Evolutionary conservation across 1,140 invertebrate species (phyloP).

Genomic region (Formica selysi): DNA sequence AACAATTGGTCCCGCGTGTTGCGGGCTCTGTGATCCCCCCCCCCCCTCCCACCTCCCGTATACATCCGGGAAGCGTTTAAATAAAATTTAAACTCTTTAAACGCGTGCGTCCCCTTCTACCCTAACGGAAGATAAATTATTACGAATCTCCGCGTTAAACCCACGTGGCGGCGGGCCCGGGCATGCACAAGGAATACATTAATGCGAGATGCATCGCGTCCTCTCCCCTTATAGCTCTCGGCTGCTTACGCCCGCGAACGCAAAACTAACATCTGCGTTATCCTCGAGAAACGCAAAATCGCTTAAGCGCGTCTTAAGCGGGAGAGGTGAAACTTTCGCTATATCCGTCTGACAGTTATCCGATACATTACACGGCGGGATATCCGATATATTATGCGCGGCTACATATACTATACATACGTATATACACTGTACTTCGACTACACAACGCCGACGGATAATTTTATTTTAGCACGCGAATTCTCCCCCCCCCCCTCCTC

Average conservation of each 20-base stretch:
- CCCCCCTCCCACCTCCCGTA: too few relatives aligned
- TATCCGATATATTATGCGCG: conserved; percentile 65
- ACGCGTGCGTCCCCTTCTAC: background rate
- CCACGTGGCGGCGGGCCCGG: conserved; percentile 44
- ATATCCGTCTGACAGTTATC: conserved; percentile 71
- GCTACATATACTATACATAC: conserved; percentile 35
- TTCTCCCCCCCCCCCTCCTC: conserved; percentile 32
- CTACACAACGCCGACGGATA: conserved; percentile 62
- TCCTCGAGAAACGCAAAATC: conserved; percentile 62
- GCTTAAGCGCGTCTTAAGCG: conserved; percentile 60
- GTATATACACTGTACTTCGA: conserved; percentile 34
- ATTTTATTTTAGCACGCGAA: conserved; percentile 73
- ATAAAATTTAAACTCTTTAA: conserved; percentile 20
- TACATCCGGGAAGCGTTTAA: background rate
- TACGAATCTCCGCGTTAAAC: conserved; percentile 53
- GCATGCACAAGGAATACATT: conserved; percentile 61
- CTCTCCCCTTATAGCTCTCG: background rate
- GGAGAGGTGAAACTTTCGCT: conserved; percentile 58
- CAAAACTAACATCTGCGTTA: conserved; percentile 62
- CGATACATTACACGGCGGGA: conserved; percentile 66
- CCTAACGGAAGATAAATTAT: conserved; percentile 55
- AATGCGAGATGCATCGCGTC: conserved; percentile 50
- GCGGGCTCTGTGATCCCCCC: too few relatives aligned
- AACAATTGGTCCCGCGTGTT: conserved; percentile 34
- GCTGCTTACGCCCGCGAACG: conserved; percentile 17